These are phyloP conservation scores for Zosterops pallidus DNA, from an alignment of 2,113 vertebrate genomes.

Conservation along the genomic window DNA sequence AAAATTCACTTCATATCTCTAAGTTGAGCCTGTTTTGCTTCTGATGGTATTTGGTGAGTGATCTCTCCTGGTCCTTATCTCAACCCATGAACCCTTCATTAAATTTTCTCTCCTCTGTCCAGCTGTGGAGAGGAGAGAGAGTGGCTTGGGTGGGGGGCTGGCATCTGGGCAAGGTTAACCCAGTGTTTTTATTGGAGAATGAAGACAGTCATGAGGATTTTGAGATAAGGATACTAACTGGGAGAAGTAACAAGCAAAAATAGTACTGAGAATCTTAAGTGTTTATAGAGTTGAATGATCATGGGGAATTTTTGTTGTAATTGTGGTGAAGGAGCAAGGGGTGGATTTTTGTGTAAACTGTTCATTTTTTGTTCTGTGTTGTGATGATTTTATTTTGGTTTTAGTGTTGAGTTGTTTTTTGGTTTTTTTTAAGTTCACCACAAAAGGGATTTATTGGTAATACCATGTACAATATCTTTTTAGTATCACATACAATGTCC, in stretches of 20 bases:
- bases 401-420: background rate
- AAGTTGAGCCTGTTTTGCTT: background rate
- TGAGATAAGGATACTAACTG: background rate
- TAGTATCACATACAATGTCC: background rate
- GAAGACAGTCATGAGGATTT: background rate
- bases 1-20: background rate
- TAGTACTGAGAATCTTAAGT: background rate
- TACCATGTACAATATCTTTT: background rate
- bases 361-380: background rate
- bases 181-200: too few species aligned
- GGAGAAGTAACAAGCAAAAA: background rate
- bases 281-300: background rate
- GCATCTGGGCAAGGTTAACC: background rate
- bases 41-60: background rate
- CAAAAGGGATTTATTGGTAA: background rate
- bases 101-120: background rate
- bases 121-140: background rate
- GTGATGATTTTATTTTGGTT: background rate
- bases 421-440: background rate
- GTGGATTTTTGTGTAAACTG: background rate
- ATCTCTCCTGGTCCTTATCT: background rate
- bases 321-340: background rate
- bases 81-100: background rate
- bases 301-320: background rate
- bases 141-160: too few species aligned